These are phyloP conservation scores for Orchesella flavescens DNA, from an alignment of 2,888 invertebrate species.

Conservation along the genomic window DNA sequence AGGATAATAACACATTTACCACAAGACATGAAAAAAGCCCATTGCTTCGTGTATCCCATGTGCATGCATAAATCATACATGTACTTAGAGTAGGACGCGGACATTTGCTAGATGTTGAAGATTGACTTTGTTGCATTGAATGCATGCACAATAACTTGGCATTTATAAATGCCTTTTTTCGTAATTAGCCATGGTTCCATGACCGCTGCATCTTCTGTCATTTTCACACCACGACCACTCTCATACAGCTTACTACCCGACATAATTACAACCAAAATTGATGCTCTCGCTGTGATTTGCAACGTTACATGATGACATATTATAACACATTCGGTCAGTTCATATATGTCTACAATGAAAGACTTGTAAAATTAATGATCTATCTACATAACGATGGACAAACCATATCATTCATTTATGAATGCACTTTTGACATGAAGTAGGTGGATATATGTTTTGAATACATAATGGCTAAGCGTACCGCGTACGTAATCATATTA, in stretches of 20 bases:
- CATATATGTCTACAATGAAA: not conserved
- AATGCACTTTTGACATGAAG: not conserved
- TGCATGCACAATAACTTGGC: conserved; percentile 18
- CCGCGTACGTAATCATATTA: no score
- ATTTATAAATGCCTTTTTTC: conserved; percentile 33
- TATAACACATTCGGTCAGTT: not conserved
- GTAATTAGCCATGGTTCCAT: conserved; percentile 50
- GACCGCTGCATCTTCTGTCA: conserved; percentile 34
- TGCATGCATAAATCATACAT: conserved; percentile 4
- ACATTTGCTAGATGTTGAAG: not conserved
- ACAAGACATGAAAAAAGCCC: not conserved
- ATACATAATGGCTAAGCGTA: not conserved
- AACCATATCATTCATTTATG: not conserved
- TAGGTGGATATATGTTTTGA: not conserved
- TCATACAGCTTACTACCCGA: conserved; percentile 22
- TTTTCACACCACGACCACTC: conserved; percentile 33
- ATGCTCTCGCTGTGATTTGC: conserved; percentile 16
- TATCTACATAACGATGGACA: not conserved
- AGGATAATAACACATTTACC: not conserved
- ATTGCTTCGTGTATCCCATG: not conserved
- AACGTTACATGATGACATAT: not conserved
- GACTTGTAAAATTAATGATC: conserved; percentile 28
- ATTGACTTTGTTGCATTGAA: not conserved
- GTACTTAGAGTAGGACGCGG: not conserved
- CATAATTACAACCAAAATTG: conserved; percentile 22